Percentiles rank a stretch among this genome's conserved stretches.
phyloP scores from a whole-genome alignment of 53 echinoderm and acorn worm species.

The Actinopyga echinites region DNA sequence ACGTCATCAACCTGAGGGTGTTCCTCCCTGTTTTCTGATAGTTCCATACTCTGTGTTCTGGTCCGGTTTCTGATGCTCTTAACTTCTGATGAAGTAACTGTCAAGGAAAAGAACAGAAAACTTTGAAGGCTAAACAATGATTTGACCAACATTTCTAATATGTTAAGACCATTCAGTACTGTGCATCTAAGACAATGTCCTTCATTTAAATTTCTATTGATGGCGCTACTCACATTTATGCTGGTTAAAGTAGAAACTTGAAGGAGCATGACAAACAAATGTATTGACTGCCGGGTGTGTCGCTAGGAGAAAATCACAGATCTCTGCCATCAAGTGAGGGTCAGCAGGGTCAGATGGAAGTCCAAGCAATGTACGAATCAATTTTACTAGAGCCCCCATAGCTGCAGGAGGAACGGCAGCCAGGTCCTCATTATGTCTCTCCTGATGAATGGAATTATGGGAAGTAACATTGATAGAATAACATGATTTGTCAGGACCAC shows the following conservation, averaged over 20 bases:
- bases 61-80: background rate
- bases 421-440: conserved; percentile 81
- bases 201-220: too few relatives aligned
- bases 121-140: background rate
- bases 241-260: conserved; percentile 95
- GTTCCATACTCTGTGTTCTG: conserved; percentile 1
- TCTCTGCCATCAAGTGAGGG: conserved; percentile 78
- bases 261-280: conserved; percentile 94
- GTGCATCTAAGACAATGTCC: too few relatives aligned
- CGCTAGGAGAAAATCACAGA: conserved; percentile 87
- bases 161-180: too few relatives aligned
- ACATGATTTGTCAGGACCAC: too few relatives aligned
- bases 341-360: conserved; percentile 76
- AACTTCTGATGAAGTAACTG: background rate
- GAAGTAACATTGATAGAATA: too few relatives aligned
- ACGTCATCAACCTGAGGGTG: background rate
- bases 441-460: conserved; percentile 46
- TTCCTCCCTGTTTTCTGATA: background rate
- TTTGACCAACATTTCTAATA: background rate
- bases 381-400: conserved; percentile 59
- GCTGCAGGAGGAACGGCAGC: conserved; percentile 68
- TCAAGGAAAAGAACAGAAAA: background rate
- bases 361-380: conserved; percentile 89
- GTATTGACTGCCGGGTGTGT: conserved; percentile 97
- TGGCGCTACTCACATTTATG: conserved; percentile 70